phyloP scores from a whole-genome alignment of 2,797 vertebrate species.

The Silurus aristotelis region DNA sequence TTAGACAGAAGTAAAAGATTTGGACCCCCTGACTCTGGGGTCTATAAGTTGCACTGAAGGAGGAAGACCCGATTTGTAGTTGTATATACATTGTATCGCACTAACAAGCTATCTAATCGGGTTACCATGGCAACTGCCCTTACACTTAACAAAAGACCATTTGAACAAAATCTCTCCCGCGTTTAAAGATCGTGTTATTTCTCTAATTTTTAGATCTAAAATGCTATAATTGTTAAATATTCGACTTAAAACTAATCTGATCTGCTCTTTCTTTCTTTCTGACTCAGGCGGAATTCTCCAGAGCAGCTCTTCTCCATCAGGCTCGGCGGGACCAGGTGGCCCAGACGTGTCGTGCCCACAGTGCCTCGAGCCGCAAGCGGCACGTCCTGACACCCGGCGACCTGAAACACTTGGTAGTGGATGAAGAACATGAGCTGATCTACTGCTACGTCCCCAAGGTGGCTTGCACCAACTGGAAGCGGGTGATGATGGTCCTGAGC shows the following conservation, averaged over 20 bases:
- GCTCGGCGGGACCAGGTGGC: constrained; percentile 88
- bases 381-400: constrained; percentile 90
- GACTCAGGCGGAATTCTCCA: constrained; percentile 83
- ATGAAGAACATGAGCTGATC: constrained; percentile 95
- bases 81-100: neutral
- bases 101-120: neutral
- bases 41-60: neutral
- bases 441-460: constrained; percentile 99
- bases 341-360: constrained; percentile 85
- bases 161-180: neutral
- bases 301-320: constrained; percentile 86
- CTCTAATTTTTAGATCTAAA: neutral
- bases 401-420: constrained; percentile 95
- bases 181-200: neutral
- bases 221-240: neutral
- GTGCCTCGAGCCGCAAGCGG: constrained; percentile 83
- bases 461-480: constrained; percentile 98
- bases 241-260: neutral
- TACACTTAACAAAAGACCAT: neutral
- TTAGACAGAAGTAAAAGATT: neutral
- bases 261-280: constrained; percentile 1
- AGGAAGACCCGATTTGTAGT: neutral
- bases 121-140: neutral
- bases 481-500: constrained; percentile 97
- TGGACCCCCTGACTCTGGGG: neutral